These are phyloP conservation scores for Charanyca ferruginea DNA, from an alignment of 2,888 invertebrate genomes.

Conservation along the genomic window DNA sequence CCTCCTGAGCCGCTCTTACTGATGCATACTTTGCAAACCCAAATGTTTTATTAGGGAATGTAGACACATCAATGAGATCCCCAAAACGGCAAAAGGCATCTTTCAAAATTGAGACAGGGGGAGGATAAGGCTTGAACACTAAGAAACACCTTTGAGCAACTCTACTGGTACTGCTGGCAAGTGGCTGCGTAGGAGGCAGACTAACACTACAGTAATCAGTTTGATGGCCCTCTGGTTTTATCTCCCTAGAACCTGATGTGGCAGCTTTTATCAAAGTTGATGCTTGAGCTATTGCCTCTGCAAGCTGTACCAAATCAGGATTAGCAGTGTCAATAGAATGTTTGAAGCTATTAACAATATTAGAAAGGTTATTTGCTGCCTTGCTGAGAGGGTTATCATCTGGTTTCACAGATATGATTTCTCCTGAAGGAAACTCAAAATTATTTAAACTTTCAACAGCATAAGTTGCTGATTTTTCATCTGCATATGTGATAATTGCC, in stretches of 20 bases:
- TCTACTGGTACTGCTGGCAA: constrained; percentile 91
- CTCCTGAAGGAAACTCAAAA: constrained; percentile 98
- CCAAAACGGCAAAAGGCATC: constrained; percentile 98
- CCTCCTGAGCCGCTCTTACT: constrained; percentile 94
- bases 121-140: constrained; percentile 92
- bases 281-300: constrained; percentile 95
- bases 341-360: constrained; percentile 84
- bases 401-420: constrained; percentile 94
- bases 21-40: constrained; percentile 97
- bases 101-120: constrained; percentile 94
- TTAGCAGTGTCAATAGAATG: constrained; percentile 77
- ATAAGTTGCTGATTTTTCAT: constrained; percentile 87
- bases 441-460: constrained; percentile 96
- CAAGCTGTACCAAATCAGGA: constrained; percentile 92
- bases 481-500: constrained; percentile 81
- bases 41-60: constrained; percentile 97
- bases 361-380: constrained; percentile 81
- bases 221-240: constrained; percentile 64
- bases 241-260: constrained; percentile 71
- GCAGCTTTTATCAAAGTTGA: constrained; percentile 94
- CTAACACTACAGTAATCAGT: constrained; percentile 92
- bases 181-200: constrained; percentile 94
- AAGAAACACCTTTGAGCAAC: constrained; percentile 93
- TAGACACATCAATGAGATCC: constrained; percentile 96
- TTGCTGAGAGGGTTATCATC: constrained; percentile 86